phyloP scores from a whole-genome alignment of 2,113 vertebrate species.

The Cynoglossus semilaevis region DNA sequence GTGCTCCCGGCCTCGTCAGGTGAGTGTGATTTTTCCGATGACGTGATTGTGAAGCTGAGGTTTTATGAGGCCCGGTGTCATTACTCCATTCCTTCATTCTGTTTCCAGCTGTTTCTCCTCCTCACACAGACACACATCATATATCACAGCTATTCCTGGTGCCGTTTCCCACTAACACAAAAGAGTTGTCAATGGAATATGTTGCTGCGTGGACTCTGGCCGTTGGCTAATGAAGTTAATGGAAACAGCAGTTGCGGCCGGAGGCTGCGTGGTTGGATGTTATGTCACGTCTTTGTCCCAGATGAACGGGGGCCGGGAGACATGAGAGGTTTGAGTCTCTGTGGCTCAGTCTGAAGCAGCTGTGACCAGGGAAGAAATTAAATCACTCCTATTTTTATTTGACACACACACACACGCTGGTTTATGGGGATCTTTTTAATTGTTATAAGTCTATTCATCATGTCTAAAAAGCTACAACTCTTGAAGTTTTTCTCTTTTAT shows the following conservation, averaged over 20 bases:
- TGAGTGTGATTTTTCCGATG: constrained; percentile 41
- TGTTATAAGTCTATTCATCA: no score
- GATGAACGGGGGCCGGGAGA: constrained; percentile 24
- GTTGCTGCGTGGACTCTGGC: constrained; percentile 15
- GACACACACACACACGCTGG: constrained; percentile 4
- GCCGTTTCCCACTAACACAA: constrained; percentile 1
- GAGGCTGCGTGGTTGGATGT: constrained; percentile 12
- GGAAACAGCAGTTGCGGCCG: constrained; percentile 24
- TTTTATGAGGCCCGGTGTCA: constrained; percentile 34
- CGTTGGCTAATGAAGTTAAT: constrained; percentile 28
- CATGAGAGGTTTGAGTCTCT: constrained; percentile 31
- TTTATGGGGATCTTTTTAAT: no score
- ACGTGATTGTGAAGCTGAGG: constrained; percentile 14
- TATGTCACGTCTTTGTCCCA: constrained; percentile 16
- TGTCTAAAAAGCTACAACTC: no score
- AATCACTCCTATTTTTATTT: constrained; percentile 34
- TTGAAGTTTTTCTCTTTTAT: no score
- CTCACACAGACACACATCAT: constrained; percentile 3
- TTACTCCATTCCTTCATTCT: constrained; percentile 33
- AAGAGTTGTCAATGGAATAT: constrained; percentile 24
- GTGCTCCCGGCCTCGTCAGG: not conserved
- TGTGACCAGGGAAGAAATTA: constrained; percentile 54
- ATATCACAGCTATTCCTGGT: constrained; percentile 19
- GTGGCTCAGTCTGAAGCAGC: constrained; percentile 31
- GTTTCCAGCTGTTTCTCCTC: constrained; percentile 24